Evolutionary conservation across 1,140 invertebrate species (phyloP), one percentile per base, ranked within the genome.

Genomic region (Drosophila sp.): DNA sequence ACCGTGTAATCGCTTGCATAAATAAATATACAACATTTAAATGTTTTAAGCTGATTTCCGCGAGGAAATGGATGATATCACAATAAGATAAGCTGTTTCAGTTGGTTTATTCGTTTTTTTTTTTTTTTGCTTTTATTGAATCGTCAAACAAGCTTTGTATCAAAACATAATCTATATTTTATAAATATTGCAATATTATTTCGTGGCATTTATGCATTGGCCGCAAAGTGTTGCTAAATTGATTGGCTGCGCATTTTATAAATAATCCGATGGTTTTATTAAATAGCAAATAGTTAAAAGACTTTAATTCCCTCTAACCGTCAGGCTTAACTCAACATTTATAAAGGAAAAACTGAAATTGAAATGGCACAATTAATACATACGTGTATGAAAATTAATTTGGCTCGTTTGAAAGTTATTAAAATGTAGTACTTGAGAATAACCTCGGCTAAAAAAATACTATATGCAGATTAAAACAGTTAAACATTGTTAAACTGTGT

Each of bases 41-140:
- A 89, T 73, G 72, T 79, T 89, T 89, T 89, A 87, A 87, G 82
- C 82, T 87, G 78, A 82, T 87, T 87, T 82, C 75, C 81, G 75
- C 50, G 45, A 78, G 75, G 78, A 81, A 82, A 81, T 82, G 63
- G 59, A 76, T 61, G 75, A 76, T 87, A 82, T 54, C 66, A 78
- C 76, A 87, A 78, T 62, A 82, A 66, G 66, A 87, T 87, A 89
- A 79, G 57, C 76, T 43, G 43, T 50, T 48, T 57, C 48, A 38
- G 29, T 18, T 40, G 62, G 57, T 59, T 36, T 40, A 58, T 29
- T 29, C 36, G 11, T 0, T 43, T 7, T 56, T 57, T 38, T 57
- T 57, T 56, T 62, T 36, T 38, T 56, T 62, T 51, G 45, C 58
- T 36, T 38, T 48, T 62, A 51, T 64, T 54, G 14, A 51, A 38